Evolutionary conservation across 2,888 invertebrate genomes (phyloP).

Genomic region (Oscheius sp.): DNA sequence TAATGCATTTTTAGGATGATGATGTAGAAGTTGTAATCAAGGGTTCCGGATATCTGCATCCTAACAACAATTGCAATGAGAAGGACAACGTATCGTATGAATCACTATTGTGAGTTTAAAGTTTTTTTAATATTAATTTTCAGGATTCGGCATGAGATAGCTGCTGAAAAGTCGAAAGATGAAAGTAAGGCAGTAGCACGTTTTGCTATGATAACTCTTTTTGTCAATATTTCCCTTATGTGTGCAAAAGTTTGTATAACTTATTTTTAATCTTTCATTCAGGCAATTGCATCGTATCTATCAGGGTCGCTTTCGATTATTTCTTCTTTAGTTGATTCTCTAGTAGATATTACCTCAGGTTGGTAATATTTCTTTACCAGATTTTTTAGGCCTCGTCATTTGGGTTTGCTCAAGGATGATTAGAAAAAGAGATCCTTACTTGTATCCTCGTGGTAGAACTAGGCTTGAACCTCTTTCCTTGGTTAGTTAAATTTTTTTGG

Average conservation of each 20-base stretch:
- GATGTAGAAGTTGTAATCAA: constrained; percentile 9
- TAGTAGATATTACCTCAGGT: constrained; percentile 72
- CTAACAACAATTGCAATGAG: constrained; percentile 11
- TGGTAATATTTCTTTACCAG: neutral
- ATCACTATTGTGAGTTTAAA: constrained; percentile 17
- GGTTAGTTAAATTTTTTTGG: constrained; percentile 47
- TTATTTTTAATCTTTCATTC: constrained; percentile 64
- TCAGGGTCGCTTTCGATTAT: constrained; percentile 74
- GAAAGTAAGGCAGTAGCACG: constrained; percentile 37
- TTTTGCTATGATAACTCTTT: constrained; percentile 60
- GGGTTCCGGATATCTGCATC: constrained; percentile 2
- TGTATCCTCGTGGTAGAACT: constrained; percentile 73
- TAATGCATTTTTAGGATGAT: constrained; percentile 4
- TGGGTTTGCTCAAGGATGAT: constrained; percentile 68
- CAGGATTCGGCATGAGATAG: constrained; percentile 19
- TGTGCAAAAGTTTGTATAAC: constrained; percentile 71
- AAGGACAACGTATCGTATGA: constrained; percentile 18
- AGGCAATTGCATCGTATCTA: constrained; percentile 71
- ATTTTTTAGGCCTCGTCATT: constrained; percentile 36
- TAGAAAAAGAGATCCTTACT: constrained; percentile 71
- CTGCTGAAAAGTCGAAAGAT: constrained; percentile 6
- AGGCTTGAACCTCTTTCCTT: constrained; percentile 73
- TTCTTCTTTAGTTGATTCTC: constrained; percentile 73
- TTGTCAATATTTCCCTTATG: constrained; percentile 69
- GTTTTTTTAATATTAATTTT: neutral